Conservation (phyloP, 2,797 vertebrate species). For the Arremon aurantiirostris region DNA sequence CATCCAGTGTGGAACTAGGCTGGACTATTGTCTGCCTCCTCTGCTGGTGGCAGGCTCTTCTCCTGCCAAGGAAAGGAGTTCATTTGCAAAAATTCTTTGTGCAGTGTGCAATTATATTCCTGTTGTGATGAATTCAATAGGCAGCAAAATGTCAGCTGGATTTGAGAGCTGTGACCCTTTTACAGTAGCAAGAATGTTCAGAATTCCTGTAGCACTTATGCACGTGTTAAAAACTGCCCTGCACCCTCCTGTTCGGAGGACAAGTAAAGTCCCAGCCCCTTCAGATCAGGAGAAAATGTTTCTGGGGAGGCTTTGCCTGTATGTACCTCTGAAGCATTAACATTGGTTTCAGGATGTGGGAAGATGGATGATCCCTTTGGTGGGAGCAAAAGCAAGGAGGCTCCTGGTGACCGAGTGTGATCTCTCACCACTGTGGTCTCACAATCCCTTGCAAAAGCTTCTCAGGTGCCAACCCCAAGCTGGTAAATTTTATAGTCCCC, state of each 20-base stretch:
- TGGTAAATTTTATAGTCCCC: not conserved
- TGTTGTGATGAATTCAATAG: not conserved
- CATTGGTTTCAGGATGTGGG: not conserved
- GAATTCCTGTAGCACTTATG: not conserved
- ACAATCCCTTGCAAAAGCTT: not conserved
- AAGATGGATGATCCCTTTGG: not conserved
- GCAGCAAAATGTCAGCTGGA: not conserved
- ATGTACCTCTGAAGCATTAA: not conserved
- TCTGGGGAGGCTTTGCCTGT: not conserved
- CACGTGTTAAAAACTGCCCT: not conserved
- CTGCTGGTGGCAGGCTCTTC: not conserved
- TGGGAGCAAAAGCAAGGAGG: not conserved
- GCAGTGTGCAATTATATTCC: not conserved
- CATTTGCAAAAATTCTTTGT: not conserved
- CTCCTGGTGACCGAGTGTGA: fast-evolving
- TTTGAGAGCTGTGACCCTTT: not conserved
- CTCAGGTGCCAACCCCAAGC: not conserved
- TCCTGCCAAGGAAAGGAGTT: not conserved
- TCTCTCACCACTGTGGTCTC: not conserved
- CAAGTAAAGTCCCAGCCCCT: not conserved
- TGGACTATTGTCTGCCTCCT: not conserved
- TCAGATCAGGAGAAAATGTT: not conserved
- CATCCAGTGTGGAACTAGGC: not conserved
- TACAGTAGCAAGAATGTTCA: not conserved
- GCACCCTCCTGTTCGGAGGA: not conserved